Conservation (phyloP, 23 tunicate genomes). For the Styela plicata region DNA sequence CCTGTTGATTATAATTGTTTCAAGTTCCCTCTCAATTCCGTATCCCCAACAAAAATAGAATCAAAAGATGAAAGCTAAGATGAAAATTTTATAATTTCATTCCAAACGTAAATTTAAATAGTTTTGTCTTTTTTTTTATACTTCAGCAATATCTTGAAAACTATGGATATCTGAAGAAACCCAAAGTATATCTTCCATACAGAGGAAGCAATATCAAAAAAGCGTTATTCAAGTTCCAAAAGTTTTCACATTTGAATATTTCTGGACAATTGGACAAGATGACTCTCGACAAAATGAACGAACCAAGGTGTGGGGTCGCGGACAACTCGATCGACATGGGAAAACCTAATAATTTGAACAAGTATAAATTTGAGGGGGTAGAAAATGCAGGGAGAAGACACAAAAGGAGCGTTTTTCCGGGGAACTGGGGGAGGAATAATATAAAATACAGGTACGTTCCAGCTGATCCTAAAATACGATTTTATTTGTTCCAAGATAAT, state of each 20-base stretch:
- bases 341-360: neutral
- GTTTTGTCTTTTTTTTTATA: no score
- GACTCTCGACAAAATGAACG: slow-evolving; percentile 42
- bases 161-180: neutral
- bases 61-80: no score
- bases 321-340: no score
- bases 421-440: slow-evolving; percentile 40
- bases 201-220: neutral
- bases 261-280: slow-evolving; percentile 35
- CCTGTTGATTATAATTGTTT: no score
- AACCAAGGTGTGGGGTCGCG: slow-evolving; percentile 54
- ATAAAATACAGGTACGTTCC: slow-evolving; percentile 57
- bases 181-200: neutral
- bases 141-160: neutral
- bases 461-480: no score
- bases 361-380: neutral
- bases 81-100: no score
- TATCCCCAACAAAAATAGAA: no score
- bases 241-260: slow-evolving; percentile 10
- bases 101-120: no score
- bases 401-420: slow-evolving; percentile 36
- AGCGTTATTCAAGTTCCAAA: slow-evolving; percentile 45
- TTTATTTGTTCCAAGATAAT: no score
- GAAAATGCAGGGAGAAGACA: slow-evolving; percentile 3
- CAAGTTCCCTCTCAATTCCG: no score